Conservation (phyloP, 30 jellyfish, hydroid and myxozoan species). For the Aurelia coerulea region DNA sequence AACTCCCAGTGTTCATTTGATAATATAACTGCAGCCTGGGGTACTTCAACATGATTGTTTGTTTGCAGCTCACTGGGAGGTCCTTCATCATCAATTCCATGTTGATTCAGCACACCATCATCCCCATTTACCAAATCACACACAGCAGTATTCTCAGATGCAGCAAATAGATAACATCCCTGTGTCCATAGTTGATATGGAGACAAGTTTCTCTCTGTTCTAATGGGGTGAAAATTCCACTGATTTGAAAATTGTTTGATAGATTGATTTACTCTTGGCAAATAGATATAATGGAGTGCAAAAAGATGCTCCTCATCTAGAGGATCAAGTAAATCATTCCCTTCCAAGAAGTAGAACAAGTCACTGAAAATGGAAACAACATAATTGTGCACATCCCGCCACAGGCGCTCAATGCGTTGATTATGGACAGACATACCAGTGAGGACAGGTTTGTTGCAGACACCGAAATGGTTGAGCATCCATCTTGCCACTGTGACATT, state of each 20-base stretch:
- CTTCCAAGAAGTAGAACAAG: constrained; percentile 11
- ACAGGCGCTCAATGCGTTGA: constrained; percentile 37
- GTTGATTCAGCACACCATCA: constrained; percentile 18
- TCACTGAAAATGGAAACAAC: constrained; percentile 18
- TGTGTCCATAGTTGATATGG: constrained; percentile 6
- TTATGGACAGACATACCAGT: constrained; percentile 25
- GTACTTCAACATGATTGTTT: constrained; percentile 41
- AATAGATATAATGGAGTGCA: too few relatives aligned
- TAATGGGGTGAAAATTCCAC: neutral
- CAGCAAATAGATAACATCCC: constrained; percentile 25
- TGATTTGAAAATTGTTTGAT: too few relatives aligned
- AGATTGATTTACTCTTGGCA: too few relatives aligned
- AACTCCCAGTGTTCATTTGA: constrained; percentile 38
- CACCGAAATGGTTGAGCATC: constrained; percentile 33
- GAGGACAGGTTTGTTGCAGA: constrained; percentile 33
- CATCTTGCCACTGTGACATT: constrained; percentile 36
- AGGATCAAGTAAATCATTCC: constrained; percentile 9
- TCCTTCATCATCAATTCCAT: constrained; percentile 50
- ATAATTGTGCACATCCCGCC: constrained; percentile 23
- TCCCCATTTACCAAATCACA: constrained; percentile 39
- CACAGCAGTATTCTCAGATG: constrained; percentile 37
- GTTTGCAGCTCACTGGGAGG: constrained; percentile 23
- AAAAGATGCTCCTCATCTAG: neutral
- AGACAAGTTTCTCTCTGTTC: constrained; percentile 1
- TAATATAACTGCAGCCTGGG: constrained; percentile 36